Conservation (phyloP, 1,140 invertebrate species). For the Drosophila ogumai region DNA sequence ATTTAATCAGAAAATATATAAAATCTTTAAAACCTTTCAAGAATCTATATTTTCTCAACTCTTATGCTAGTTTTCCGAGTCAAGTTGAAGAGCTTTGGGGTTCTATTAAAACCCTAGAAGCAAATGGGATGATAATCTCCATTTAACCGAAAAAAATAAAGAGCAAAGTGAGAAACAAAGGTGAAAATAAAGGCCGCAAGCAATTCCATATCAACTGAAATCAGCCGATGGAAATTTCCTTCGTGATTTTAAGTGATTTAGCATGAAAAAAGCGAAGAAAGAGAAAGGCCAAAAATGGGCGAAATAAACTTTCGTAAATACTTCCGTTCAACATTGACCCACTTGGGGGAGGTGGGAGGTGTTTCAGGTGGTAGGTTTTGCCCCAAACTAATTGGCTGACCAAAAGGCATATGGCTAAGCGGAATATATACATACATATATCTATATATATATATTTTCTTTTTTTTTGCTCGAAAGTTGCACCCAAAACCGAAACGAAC, state of each 20-base stretch:
- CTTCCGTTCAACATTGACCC: constrained; percentile 68
- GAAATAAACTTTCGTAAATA: constrained; percentile 68
- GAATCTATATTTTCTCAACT: too few relatives aligned
- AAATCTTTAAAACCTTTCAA: neutral
- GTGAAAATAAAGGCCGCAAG: neutral
- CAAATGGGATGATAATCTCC: constrained; percentile 7
- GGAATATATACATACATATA: neutral
- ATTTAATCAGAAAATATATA: too few relatives aligned
- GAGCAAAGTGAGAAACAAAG: neutral
- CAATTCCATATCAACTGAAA: constrained; percentile 12
- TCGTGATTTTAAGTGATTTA: constrained; percentile 48
- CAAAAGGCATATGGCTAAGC: constrained; percentile 24
- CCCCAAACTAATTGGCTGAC: constrained; percentile 47
- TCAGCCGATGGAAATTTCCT: constrained; percentile 20
- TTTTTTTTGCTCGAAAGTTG: constrained; percentile 24
- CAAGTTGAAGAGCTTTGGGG: constrained; percentile 3
- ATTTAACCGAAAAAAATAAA: constrained; percentile 6
- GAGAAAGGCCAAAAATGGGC: constrained; percentile 31
- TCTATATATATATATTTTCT: neutral
- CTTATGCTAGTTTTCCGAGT: neutral
- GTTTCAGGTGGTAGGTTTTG: neutral
- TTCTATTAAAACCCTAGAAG: neutral
- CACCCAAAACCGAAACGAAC: constrained; percentile 22
- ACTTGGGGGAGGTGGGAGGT: constrained; percentile 59
- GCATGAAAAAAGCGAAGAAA: neutral